phyloP scores from a whole-genome alignment of 2,888 invertebrate genomes.

The Tridacna crocea region DNA sequence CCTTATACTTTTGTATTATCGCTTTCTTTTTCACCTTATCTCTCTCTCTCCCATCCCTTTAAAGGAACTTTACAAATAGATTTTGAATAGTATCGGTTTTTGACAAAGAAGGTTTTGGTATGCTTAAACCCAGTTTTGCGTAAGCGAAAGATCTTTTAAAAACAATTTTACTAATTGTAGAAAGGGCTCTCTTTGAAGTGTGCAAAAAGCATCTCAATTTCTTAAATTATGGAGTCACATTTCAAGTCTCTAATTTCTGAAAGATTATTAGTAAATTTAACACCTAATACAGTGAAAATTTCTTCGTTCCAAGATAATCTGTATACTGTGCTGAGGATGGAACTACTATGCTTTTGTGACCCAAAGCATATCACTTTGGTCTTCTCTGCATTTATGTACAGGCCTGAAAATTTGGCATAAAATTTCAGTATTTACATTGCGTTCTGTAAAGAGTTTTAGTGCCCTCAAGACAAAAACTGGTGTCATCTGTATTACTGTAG shows the following conservation, averaged over 20 bases:
- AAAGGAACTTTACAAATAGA: no score
- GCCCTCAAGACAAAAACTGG: conserved; percentile 34
- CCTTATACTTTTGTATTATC: no score
- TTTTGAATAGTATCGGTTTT: no score
- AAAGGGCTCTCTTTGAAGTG: background rate
- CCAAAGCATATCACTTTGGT: no score
- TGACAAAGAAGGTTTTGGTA: no score
- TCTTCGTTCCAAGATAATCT: background rate
- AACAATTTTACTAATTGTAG: background rate
- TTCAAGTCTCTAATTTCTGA: background rate
- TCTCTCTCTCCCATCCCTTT: no score
- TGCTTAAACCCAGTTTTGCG: no score
- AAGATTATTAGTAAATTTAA: conserved; percentile 3
- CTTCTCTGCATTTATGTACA: no score
- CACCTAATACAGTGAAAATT: background rate
- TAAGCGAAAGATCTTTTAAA: background rate
- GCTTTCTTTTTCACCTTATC: no score
- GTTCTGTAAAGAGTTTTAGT: conserved; percentile 26
- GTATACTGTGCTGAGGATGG: background rate
- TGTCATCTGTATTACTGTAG: conserved; percentile 41
- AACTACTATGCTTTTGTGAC: background rate
- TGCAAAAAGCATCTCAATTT: background rate
- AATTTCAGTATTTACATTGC: background rate
- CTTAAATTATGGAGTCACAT: background rate
- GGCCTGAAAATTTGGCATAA: no score